phyloP scores from a whole-genome alignment of 2,113 vertebrate species.

The Psophia crepitans region DNA sequence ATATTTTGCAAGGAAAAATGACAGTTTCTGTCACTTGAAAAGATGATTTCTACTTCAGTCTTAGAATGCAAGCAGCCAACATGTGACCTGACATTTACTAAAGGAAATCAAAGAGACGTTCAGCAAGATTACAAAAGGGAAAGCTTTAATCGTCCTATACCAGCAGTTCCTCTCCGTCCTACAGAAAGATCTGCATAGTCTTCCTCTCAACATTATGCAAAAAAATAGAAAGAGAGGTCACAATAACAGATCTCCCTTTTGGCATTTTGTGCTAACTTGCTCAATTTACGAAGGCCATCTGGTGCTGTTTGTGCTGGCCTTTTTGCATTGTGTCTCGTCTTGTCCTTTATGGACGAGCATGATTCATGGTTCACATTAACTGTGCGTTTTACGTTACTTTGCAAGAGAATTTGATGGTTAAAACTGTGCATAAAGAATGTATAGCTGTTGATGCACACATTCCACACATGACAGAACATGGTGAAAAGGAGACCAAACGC shows the following conservation, averaged over 20 bases:
- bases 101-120: constrained; percentile 30
- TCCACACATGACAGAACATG: background rate
- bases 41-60: constrained; percentile 40
- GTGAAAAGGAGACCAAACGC: background rate
- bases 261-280: background rate
- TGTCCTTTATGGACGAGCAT: background rate
- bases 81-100: constrained; percentile 46
- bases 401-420: background rate
- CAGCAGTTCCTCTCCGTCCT: background rate
- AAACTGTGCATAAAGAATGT: background rate
- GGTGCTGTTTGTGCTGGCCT: background rate
- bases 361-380: background rate
- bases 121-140: constrained; percentile 2
- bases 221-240: background rate
- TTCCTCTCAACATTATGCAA: background rate
- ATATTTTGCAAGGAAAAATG: constrained; percentile 56
- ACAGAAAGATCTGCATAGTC: background rate
- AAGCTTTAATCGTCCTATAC: background rate
- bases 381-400: background rate
- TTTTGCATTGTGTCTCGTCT: background rate
- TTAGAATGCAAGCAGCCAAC: constrained; percentile 17
- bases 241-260: background rate
- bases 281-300: background rate
- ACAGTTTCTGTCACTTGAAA: constrained; percentile 45
- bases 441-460: background rate